Evolutionary conservation across 2,888 invertebrate species (phyloP), one percentile per base, ranked within the genome.

Genomic region (Serrognathus titanus): DNA sequence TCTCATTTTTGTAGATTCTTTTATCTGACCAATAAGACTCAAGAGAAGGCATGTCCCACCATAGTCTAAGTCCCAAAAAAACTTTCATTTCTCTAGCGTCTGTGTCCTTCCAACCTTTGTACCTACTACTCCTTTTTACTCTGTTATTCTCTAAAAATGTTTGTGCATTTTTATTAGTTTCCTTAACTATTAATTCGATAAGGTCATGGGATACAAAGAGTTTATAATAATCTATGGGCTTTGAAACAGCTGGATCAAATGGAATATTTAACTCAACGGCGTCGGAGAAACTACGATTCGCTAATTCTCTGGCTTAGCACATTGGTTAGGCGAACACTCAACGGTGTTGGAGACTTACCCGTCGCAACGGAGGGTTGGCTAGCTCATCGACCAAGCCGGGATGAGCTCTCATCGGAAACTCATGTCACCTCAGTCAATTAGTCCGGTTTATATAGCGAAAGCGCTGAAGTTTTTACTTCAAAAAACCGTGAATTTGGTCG

Each of bases 101-200:
- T 40, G 51, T 55, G 36, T 55, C 50, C 51, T 43, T 55, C 55
- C 55, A 55, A 35, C 51, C n/a, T 51, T 41, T 55, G 36, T 51
- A 51, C 11, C 43, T 40, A 51, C 55, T 55, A 51, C 51, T 55
- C 41, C 51, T 51, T 55, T 13, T 55, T 62, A 37, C 12, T 12
- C 13, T 12, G 12, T 50, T 50, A 41, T 20, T 10, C 13, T 13
- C 8, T 35, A 47, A 47, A 47, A 20, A 47, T 12, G 11, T 47
- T 20, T 12, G 13, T 20, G 48, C 48, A 11, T 48, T 48, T 24
- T 11, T 48, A 48, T 48, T 48, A 31, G 48, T 20, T 48, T 48
- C 48, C 8, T 11, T 48, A 11, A 36, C 36, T 13, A 48, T 48
- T 35, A 48, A 48, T 13, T 48, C 48, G 8, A 48, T 48, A 9